Evolutionary conservation across 2,888 invertebrate species (phyloP).

Genomic region (Venusia cambrica): DNA sequence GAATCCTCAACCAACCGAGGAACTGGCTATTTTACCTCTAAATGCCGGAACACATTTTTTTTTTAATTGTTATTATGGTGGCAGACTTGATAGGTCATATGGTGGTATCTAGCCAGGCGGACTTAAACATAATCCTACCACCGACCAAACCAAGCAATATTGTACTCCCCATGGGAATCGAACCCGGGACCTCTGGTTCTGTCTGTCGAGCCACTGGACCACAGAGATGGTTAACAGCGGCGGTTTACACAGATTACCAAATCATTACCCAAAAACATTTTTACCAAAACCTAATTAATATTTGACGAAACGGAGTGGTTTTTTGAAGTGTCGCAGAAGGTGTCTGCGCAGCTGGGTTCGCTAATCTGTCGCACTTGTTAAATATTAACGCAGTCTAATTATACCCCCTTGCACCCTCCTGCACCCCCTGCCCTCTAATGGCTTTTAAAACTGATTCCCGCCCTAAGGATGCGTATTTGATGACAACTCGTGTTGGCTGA

Average conservation of each 20-base stretch:
- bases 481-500: slow-evolving; percentile 68
- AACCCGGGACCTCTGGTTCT: too few species aligned
- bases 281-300: slow-evolving; percentile 64
- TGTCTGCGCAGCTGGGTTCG: slow-evolving; percentile 67
- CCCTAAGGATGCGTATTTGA: slow-evolving; percentile 79
- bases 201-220: too few species aligned
- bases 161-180: too few species aligned
- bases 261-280: slow-evolving; percentile 54
- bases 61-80: too few species aligned
- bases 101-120: too few species aligned
- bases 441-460: slow-evolving; percentile 81
- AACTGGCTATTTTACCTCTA: too few species aligned
- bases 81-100: too few species aligned
- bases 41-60: too few species aligned
- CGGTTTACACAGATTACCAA: slow-evolving; percentile 43
- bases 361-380: slow-evolving; percentile 79
- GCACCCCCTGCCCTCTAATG: slow-evolving; percentile 64
- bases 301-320: slow-evolving; percentile 68
- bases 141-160: too few species aligned
- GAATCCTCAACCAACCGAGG: too few species aligned
- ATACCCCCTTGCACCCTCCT: slow-evolving; percentile 55
- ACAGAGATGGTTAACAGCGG: too few species aligned
- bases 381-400: slow-evolving; percentile 81
- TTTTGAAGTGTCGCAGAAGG: slow-evolving; percentile 70
- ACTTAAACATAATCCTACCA: too few species aligned